A percentile compares a stretch with the other conserved stretches of the same genome.
phyloP scores from a whole-genome alignment of 2,888 invertebrate genomes.

The Eustalomyia histrio region DNA sequence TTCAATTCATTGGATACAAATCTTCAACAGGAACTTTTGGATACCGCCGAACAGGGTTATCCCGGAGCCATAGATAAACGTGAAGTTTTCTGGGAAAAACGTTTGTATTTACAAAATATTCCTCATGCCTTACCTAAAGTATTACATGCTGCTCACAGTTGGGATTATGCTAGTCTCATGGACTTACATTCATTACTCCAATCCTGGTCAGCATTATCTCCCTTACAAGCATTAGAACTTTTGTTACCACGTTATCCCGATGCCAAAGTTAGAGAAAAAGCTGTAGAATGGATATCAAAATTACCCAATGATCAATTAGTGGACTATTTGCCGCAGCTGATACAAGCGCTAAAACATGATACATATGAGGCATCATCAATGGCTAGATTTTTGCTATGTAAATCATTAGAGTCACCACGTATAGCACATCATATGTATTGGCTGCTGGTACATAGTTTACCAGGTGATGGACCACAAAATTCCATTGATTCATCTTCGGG shows the following conservation, averaged over 20 bases:
- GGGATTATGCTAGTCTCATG: slow-evolving; percentile 93
- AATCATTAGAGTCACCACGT: slow-evolving; percentile 91
- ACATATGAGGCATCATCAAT: slow-evolving; percentile 94
- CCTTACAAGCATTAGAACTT: slow-evolving; percentile 94
- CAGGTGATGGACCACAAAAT: slow-evolving; percentile 90
- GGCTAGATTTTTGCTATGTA: slow-evolving; percentile 89
- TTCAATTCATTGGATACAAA: slow-evolving; percentile 91
- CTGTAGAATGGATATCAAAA: slow-evolving; percentile 89
- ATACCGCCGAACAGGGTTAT: slow-evolving; percentile 79
- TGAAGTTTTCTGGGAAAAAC: slow-evolving; percentile 94
- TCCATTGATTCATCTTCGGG: slow-evolving; percentile 76
- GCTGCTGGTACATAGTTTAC: slow-evolving; percentile 91
- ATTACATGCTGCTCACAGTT: slow-evolving; percentile 91
- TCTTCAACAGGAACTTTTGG: slow-evolving; percentile 78
- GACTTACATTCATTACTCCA: slow-evolving; percentile 93
- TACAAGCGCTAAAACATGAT: slow-evolving; percentile 94
- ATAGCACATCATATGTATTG: slow-evolving; percentile 98
- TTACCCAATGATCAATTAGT: slow-evolving; percentile 93
- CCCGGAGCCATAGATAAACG: slow-evolving; percentile 78
- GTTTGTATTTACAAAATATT: slow-evolving; percentile 91
- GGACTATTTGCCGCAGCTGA: slow-evolving; percentile 94
- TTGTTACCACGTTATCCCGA: slow-evolving; percentile 97
- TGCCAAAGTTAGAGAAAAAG: slow-evolving; percentile 90
- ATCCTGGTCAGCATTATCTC: slow-evolving; percentile 92
- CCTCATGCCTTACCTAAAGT: slow-evolving; percentile 93